Percentiles rank a stretch among this genome's conserved stretches.
Conservation (phyloP, 2,888 invertebrate species). For the Lithosia quadra region DNA sequence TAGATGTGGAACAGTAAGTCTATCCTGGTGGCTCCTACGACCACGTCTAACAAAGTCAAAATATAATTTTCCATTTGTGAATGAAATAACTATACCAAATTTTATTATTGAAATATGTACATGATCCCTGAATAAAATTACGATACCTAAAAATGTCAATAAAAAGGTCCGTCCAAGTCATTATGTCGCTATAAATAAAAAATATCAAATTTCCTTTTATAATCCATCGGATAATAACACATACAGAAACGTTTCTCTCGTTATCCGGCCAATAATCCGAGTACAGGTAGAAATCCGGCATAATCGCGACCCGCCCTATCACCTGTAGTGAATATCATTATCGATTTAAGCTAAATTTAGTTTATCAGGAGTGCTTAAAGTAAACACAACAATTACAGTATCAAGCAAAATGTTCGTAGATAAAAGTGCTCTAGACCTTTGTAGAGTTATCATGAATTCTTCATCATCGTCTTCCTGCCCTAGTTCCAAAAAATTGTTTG, state of each 20-base stretch:
- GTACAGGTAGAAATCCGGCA: background rate
- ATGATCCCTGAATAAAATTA: background rate
- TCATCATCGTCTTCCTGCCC: too few relatives aligned
- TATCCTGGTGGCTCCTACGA: too few relatives aligned
- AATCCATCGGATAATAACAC: background rate
- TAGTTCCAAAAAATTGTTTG: too few relatives aligned
- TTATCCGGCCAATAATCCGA: background rate
- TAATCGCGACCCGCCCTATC: background rate
- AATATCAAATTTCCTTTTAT: background rate
- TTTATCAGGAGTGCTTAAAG: background rate
- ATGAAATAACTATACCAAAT: too few relatives aligned
- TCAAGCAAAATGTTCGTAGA: too few relatives aligned
- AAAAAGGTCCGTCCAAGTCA: background rate
- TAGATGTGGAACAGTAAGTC: too few relatives aligned
- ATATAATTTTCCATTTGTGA: too few relatives aligned
- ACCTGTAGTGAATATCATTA: background rate
- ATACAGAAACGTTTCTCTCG: background rate
- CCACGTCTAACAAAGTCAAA: too few relatives aligned
- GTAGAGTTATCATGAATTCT: too few relatives aligned
- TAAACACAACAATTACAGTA: background rate
- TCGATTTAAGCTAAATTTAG: slow-evolving; percentile 1
- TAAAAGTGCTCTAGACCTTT: too few relatives aligned
- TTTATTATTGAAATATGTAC: too few relatives aligned
- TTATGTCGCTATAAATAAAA: background rate
- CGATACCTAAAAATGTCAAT: background rate